Evolutionary conservation across 2,888 invertebrate genomes (phyloP).

Genomic region (Xestia sexstrigata): DNA sequence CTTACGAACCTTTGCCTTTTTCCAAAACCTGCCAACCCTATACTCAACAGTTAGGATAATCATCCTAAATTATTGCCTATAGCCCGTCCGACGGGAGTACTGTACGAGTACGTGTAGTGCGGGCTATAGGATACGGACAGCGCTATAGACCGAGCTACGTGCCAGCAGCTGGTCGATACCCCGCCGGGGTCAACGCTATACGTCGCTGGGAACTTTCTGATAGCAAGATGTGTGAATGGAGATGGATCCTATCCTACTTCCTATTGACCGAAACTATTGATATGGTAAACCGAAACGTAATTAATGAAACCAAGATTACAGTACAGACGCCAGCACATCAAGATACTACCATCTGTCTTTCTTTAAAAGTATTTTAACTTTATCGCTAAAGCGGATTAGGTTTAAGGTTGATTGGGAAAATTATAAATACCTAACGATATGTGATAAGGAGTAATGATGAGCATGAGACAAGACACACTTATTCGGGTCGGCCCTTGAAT

Average conservation of each 20-base stretch:
- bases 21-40: constrained; percentile 45
- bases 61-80: constrained; percentile 62
- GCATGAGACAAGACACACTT: not conserved
- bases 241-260: not conserved
- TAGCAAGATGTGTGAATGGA: constrained; percentile 11
- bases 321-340: no score
- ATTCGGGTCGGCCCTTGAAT: not conserved
- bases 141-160: constrained; percentile 19
- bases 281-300: not conserved
- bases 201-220: constrained; percentile 31
- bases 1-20: not conserved
- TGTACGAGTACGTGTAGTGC: constrained; percentile 19
- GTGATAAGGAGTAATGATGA: not conserved
- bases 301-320: no score
- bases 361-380: no score
- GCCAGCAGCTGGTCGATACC: constrained; percentile 52
- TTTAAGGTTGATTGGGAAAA: no score
- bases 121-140: constrained; percentile 1
- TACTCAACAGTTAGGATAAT: constrained; percentile 62
- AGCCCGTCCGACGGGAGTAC: constrained; percentile 38
- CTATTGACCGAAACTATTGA: not conserved
- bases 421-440: no score
- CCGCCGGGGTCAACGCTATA: constrained; percentile 40
- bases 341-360: no score
- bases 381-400: no score